Evolutionary conservation across 35 echinoderm and acorn worm species (phyloP), one percentile per base, ranked within the genome.

Genomic region (Acanthaster planci): DNA sequence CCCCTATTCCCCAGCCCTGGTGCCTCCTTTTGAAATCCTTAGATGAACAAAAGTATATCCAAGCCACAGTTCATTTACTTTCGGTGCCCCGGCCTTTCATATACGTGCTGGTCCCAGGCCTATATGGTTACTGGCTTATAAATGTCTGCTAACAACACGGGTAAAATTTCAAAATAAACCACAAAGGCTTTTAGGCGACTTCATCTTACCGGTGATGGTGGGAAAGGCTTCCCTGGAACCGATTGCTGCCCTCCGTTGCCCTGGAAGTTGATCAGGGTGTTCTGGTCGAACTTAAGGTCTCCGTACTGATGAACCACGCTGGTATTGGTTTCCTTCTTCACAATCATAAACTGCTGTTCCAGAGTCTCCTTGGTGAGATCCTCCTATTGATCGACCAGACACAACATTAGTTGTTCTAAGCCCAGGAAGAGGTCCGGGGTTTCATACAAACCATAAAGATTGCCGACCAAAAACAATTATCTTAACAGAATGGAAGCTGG

Each of bases 291-390:
- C 5, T 51, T 84, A 34, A 89, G 84, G 55, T 98, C 77, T 60
- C 95, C 95, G 78, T 88, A 98, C 80, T 98, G 88, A 35, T 64
- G 67, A 7, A 90, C 88, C 35, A 93, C 91, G 58, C 95, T 98
- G 40, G 85, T 89, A 36, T 87, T 51, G 0, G 95, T 98, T 34
- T 98, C 95, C 10, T 77, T 23, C 85, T 91, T 91, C 8, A 98
- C 95, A 17, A 98, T 67, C 34, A 78, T 64, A 37, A 93, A 98
- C 57, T 98, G 95, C 8, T 84, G 37, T 27, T 93, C 55, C 34
- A 98, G 81, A 19, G 84, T 93, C 55, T 93, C 91, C 60, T 16
- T 44, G 30, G 55, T 86, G 15, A 98, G 82, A 55, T 93, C 85
- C 77, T 98, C 95, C 95, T 98, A 57, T 22, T 38, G 77, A 77